Conservation (phyloP, 2,113 vertebrate genomes). For the Salvelinus sp. region DNA sequence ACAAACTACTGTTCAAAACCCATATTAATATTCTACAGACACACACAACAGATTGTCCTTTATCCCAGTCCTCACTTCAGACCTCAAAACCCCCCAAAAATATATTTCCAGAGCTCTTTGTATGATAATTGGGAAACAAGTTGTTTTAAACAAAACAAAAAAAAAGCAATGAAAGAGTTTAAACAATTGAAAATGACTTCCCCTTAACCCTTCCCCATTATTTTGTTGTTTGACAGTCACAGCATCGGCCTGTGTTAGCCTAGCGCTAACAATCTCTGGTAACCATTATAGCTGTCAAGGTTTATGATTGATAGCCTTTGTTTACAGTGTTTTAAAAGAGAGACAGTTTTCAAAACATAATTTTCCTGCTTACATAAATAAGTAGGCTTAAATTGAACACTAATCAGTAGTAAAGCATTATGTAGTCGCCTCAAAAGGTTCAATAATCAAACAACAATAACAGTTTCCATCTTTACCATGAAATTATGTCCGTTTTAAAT, state of each 20-base stretch:
- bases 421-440: conserved; percentile 64
- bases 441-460: conserved; percentile 78
- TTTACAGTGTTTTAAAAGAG: conserved; percentile 78
- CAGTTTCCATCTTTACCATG: conserved; percentile 78
- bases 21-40: no score
- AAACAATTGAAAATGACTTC: conserved; percentile 28
- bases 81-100: neutral
- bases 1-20: no score
- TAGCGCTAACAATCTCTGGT: conserved; percentile 62
- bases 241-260: conserved; percentile 22
- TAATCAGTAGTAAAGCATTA: conserved; percentile 64
- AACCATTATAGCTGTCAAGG: conserved; percentile 73
- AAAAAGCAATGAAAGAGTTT: conserved; percentile 31
- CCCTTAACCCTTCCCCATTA: conserved; percentile 31
- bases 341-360: conserved; percentile 76
- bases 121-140: conserved; percentile 37
- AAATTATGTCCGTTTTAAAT: conserved; percentile 74
- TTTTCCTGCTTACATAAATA: conserved; percentile 73
- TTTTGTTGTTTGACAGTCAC: conserved; percentile 32
- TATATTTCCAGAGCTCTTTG: no score
- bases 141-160: conserved; percentile 23
- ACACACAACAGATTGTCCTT: neutral
- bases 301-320: conserved; percentile 80
- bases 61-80: neutral
- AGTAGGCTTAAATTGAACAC: conserved; percentile 58